Evolutionary conservation across 2,888 invertebrate genomes (phyloP), one percentile per base, ranked within the genome.

Genomic region (Choreutis nemorana): DNA sequence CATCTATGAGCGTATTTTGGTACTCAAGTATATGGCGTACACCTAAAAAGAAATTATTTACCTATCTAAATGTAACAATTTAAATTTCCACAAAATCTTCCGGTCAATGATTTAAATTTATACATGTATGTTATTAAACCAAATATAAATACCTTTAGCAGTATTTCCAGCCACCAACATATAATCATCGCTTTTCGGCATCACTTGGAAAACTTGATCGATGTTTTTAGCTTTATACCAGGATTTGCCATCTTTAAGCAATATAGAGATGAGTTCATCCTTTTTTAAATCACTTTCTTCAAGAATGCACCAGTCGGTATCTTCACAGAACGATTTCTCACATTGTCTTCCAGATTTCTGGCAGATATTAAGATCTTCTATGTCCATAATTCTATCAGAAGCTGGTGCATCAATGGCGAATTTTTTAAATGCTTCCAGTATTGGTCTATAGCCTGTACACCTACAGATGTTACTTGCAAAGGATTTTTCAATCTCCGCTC

Each of bases 161-260:
- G 91, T 91, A 48, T 91, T 90, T 9, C 91, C 91, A 13, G 85
- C 85, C 1, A 90, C 81, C 6, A 91, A 52, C 57, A 85, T 81
- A 39, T 87, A 89, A 6, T 68, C 64, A 2, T 66, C 55, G 4
- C 35, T 39, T 38, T 4, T 70, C 51, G 5, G 66, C 59, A 26
- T 64, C 49, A 14, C 45, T 13, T 50, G 36, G 25, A 85, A 67
- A 24, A 83, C 54, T 9, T 59, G 45, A 47, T 85, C 81, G 26
- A 86, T 58, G 31, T 82, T 72, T 2, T 57, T 52, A 1, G 85
- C 79, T 52, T 79, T 81, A 40, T 72, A 70, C 78, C 85, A 87
- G 28, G 55, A 57, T 27, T 55, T 54, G 1, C 59, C 56, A 25
- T 75, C 65, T n/a, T 57, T 49, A 24, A 80, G 45, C 18, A 46